Evolutionary conservation across 1,140 invertebrate genomes (phyloP).

Genomic region (Oncopodura yosiiana): DNA sequence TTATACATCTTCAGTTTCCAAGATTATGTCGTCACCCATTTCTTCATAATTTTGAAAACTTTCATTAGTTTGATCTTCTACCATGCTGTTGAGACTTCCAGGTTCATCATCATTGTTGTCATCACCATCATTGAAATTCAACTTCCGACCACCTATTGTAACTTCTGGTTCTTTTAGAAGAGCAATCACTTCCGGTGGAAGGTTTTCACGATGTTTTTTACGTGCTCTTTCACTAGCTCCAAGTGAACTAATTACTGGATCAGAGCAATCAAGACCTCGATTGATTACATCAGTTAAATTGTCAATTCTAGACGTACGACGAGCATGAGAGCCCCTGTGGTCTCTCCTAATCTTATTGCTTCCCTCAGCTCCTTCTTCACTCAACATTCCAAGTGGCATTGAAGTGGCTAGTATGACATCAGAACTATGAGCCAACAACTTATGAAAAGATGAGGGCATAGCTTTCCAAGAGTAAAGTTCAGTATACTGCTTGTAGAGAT

Average conservation of each 20-base stretch:
- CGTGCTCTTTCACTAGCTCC: too few species aligned
- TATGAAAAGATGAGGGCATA: slow-evolving; percentile 23
- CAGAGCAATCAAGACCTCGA: slow-evolving; percentile 1
- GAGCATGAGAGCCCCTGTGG: background rate
- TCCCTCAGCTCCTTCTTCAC: slow-evolving; percentile 5
- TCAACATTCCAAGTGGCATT: slow-evolving; percentile 8
- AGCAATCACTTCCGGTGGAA: too few species aligned
- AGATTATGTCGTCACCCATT: too few species aligned
- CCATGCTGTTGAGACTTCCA: too few species aligned
- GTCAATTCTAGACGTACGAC: background rate
- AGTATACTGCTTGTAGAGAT: slow-evolving; percentile 2
- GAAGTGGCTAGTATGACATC: background rate
- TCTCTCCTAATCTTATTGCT: slow-evolving; percentile 9
- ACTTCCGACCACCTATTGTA: too few species aligned
- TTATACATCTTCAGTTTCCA: too few species aligned
- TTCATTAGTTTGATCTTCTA: too few species aligned
- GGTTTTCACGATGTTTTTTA: too few species aligned
- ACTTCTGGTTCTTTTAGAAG: too few species aligned
- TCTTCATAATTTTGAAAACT: too few species aligned
- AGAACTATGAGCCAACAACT: slow-evolving; percentile 22
- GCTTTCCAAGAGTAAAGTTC: slow-evolving; percentile 9
- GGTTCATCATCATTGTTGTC: too few species aligned
- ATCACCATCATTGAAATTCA: too few species aligned
- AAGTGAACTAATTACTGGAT: slow-evolving; percentile 7
- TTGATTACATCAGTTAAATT: slow-evolving; percentile 1